Percentiles rank a stretch among this genome's conserved stretches.
phyloP scores from a whole-genome alignment of 30 jellyfish, hydroid and myxozoan genomes.

The Nemopilema nomurai region DNA sequence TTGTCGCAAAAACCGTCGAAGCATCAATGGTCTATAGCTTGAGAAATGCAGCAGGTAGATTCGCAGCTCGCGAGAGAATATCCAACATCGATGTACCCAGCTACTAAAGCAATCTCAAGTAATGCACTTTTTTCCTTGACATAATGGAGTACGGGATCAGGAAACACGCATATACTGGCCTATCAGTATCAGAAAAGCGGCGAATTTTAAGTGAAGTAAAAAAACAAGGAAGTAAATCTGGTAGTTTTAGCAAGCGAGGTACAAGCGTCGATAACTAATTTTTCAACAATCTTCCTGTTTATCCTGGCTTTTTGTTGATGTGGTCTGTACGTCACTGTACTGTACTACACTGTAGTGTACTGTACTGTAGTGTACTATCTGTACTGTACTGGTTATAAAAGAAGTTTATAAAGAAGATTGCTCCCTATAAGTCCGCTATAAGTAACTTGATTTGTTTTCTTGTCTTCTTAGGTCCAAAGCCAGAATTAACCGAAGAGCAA shows the following conservation, averaged over 20 bases:
- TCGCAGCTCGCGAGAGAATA: not conserved
- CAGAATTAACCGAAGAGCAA: slow-evolving; percentile 97
- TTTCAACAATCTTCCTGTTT: not conserved
- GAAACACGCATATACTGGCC: not conserved
- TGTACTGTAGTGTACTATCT: not conserved
- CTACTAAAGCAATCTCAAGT: not conserved
- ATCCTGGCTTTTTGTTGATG: not conserved
- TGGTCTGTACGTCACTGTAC: not conserved
- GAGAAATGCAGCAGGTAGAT: not conserved
- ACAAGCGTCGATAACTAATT: not conserved
- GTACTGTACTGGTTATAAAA: not conserved
- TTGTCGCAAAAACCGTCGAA: not conserved
- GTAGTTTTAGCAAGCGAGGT: not conserved
- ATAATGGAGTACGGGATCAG: not conserved
- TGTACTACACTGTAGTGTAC: not conserved
- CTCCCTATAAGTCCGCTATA: no score
- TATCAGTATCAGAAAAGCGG: not conserved
- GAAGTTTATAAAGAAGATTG: not conserved
- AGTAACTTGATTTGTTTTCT: no score
- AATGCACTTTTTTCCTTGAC: not conserved
- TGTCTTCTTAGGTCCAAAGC: slow-evolving; percentile 98
- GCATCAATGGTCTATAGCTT: not conserved
- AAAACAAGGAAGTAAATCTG: not conserved
- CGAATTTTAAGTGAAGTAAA: not conserved
- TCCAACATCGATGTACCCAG: not conserved